Conservation (phyloP, 2,113 vertebrate species). For the Heterotis niloticus region DNA sequence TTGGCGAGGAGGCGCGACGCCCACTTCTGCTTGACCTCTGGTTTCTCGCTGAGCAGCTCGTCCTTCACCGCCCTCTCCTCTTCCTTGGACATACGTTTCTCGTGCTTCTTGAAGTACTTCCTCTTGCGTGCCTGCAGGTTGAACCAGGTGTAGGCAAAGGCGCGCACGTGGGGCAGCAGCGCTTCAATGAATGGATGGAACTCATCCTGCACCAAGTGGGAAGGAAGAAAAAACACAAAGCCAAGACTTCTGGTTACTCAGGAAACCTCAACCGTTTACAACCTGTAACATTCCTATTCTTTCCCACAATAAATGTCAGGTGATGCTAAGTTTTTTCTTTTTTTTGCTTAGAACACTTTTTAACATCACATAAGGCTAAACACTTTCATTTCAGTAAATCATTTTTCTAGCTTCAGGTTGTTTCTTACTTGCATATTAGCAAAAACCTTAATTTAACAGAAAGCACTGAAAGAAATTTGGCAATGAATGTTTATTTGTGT, state of each 20-base stretch:
- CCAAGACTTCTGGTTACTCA: not conserved
- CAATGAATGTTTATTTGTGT: not conserved
- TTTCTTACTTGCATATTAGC: not conserved
- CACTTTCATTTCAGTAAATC: not conserved
- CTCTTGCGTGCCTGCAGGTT: slow-evolving; percentile 98
- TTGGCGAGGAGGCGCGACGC: slow-evolving; percentile 96
- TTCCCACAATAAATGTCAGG: not conserved
- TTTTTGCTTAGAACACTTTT: not conserved
- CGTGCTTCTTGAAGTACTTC: slow-evolving; percentile 99
- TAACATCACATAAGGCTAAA: not conserved
- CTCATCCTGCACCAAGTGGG: slow-evolving; percentile 77
- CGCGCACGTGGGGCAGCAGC: slow-evolving; percentile 95
- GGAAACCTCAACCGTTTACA: not conserved
- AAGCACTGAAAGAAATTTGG: not conserved
- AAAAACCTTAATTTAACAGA: not conserved
- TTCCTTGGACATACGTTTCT: slow-evolving; percentile 99
- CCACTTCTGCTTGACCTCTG: slow-evolving; percentile 99
- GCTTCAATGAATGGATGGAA: slow-evolving; percentile 99
- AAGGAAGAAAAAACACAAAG: slow-evolving; percentile 11
- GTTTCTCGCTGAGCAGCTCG: slow-evolving; percentile 94
- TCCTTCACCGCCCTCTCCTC: slow-evolving; percentile 98
- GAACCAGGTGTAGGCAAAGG: slow-evolving; percentile 98
- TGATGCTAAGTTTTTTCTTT: not conserved
- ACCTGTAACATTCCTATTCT: not conserved
- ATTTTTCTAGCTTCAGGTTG: not conserved